Percentiles rank a stretch among this genome's conserved stretches.
phyloP scores from a whole-genome alignment of 2,113 vertebrate species.

The Microcebus murinus region DNA sequence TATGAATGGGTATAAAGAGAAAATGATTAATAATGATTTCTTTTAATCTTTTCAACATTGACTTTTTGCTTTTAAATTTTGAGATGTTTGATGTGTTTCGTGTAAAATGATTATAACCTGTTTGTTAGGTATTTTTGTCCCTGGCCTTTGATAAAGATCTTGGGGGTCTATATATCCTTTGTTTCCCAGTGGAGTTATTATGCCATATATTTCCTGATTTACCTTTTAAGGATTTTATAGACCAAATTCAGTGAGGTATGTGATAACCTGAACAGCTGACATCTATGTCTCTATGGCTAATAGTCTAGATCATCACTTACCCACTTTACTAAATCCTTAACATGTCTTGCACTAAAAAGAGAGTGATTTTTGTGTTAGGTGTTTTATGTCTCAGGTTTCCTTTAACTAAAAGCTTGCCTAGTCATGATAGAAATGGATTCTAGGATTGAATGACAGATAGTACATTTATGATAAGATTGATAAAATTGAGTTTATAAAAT shows the following conservation, averaged over 20 bases:
- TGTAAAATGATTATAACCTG: background rate
- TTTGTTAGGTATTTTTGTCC: background rate
- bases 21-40: background rate
- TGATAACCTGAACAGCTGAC: background rate
- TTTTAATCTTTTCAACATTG: background rate
- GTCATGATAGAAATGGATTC: background rate
- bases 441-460: background rate
- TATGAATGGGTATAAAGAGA: background rate
- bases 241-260: background rate
- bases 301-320: background rate
- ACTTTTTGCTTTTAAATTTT: slow-evolving; percentile 41
- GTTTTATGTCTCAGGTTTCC: background rate
- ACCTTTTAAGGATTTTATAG: background rate
- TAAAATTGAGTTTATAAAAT: background rate
- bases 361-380: slow-evolving; percentile 1
- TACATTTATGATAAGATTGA: background rate
- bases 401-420: background rate
- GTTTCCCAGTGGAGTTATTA: background rate
- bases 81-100: background rate
- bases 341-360: background rate
- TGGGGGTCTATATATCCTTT: background rate
- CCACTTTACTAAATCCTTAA: background rate
- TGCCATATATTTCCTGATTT: background rate
- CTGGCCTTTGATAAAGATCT: slow-evolving; percentile 1
- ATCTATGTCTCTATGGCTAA: background rate